Conservation (phyloP, 2,888 invertebrate genomes). For the Ernsta delagoae region DNA sequence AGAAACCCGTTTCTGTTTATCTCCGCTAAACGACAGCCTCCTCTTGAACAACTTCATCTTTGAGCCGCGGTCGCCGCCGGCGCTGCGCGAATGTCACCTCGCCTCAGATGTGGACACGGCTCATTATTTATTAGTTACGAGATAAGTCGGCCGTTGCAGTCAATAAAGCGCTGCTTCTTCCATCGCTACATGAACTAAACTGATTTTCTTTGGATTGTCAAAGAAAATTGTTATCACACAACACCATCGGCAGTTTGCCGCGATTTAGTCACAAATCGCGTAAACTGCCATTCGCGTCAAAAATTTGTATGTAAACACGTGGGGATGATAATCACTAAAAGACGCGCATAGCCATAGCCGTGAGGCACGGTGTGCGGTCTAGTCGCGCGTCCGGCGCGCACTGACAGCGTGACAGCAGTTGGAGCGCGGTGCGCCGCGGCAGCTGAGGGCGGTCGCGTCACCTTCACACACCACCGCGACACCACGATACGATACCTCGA, state of each 20-base stretch:
- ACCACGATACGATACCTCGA: conserved; percentile 17
- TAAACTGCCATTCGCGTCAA: conserved; percentile 61
- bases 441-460: conserved; percentile 49
- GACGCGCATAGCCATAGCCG: conserved; percentile 59
- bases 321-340: conserved; percentile 43
- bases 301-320: conserved; percentile 47
- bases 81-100: conserved; percentile 56
- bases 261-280: conserved; percentile 58
- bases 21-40: conserved; percentile 78
- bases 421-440: conserved; percentile 48
- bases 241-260: conserved; percentile 53
- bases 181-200: conserved; percentile 43
- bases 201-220: conserved; percentile 53
- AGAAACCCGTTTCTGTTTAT: conserved; percentile 79
- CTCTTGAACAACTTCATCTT: conserved; percentile 83
- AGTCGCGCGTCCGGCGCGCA: conserved; percentile 75
- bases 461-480: conserved; percentile 48
- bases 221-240: conserved; percentile 56
- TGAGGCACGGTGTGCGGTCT: conserved; percentile 57
- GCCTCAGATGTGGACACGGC: conserved; percentile 50
- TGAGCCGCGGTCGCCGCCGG: conserved; percentile 49
- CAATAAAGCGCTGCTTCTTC: conserved; percentile 30
- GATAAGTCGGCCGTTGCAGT: conserved; percentile 33
- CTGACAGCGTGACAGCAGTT: too few species aligned
- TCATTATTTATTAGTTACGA: conserved; percentile 52